Conservation (phyloP, 2,888 invertebrate species). For the Dexiosoma caninum region DNA sequence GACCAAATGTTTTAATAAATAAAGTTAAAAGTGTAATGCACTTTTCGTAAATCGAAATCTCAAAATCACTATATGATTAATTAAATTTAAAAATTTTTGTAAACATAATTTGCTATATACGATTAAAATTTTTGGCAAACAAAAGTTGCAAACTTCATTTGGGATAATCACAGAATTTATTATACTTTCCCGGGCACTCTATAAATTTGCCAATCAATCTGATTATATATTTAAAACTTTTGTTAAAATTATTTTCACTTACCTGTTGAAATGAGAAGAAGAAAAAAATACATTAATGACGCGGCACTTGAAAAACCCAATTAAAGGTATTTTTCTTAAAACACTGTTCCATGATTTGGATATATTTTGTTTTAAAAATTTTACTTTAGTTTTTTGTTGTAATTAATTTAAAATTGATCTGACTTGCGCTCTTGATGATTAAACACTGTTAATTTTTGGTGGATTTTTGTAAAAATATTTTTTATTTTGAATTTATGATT, state of each 20-base stretch:
- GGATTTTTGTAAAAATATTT: conserved; percentile 18
- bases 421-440: conserved; percentile 69
- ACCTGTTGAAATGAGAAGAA: conserved; percentile 53
- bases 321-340: conserved; percentile 33
- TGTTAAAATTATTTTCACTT: conserved; percentile 13
- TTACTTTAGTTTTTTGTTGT: conserved; percentile 35
- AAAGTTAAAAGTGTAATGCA: too few relatives aligned
- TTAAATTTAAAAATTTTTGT: too few relatives aligned
- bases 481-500: conserved; percentile 32
- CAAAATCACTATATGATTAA: too few relatives aligned
- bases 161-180: too few relatives aligned
- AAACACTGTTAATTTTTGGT: conserved; percentile 36
- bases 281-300: conserved; percentile 33
- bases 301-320: conserved; percentile 2
- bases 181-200: too few relatives aligned
- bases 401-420: conserved; percentile 70
- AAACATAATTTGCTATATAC: too few relatives aligned
- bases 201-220: too few relatives aligned
- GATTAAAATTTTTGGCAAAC: too few relatives aligned
- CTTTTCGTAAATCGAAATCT: too few relatives aligned
- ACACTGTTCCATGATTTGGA: conserved; percentile 39
- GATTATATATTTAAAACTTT: too few relatives aligned
- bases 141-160: too few relatives aligned
- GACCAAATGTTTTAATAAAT: too few relatives aligned
- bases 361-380: background rate